Evolutionary conservation across 2,797 vertebrate genomes (phyloP).

Genomic region (Acrocephalus scirpaceus): DNA sequence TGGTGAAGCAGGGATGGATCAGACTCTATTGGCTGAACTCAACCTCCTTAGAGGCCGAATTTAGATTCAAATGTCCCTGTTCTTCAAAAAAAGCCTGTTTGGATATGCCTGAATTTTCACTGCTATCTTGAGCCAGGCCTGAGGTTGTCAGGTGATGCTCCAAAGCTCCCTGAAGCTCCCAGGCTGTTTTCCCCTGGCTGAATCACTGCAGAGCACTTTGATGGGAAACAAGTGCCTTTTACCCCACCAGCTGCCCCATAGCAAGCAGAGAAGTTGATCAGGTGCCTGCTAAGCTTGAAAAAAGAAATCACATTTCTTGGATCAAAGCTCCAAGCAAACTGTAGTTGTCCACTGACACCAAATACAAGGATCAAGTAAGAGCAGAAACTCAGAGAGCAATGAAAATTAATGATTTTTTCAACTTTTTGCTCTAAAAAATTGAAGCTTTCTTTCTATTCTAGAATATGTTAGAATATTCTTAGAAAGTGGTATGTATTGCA

Average conservation of each 20-base stretch:
- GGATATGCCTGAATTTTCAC: background rate
- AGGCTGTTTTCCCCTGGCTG: background rate
- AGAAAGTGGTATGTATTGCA: background rate
- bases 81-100: background rate
- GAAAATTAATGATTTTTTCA: background rate
- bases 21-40: background rate
- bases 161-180: background rate
- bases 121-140: background rate
- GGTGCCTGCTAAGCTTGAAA: background rate
- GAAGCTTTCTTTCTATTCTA: conserved; percentile 16
- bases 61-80: background rate
- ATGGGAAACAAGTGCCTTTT: background rate
- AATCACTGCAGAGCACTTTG: background rate
- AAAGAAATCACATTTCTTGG: background rate
- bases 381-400: background rate
- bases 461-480: conserved; percentile 26
- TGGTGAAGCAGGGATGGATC: background rate
- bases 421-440: background rate
- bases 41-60: background rate
- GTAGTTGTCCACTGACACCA: background rate
- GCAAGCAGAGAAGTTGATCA: background rate
- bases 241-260: background rate
- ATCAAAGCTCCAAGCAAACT: background rate
- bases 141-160: background rate
- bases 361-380: background rate